phyloP scores from a whole-genome alignment of 2,888 invertebrate species.

The Tetrapedia diversipes region DNA sequence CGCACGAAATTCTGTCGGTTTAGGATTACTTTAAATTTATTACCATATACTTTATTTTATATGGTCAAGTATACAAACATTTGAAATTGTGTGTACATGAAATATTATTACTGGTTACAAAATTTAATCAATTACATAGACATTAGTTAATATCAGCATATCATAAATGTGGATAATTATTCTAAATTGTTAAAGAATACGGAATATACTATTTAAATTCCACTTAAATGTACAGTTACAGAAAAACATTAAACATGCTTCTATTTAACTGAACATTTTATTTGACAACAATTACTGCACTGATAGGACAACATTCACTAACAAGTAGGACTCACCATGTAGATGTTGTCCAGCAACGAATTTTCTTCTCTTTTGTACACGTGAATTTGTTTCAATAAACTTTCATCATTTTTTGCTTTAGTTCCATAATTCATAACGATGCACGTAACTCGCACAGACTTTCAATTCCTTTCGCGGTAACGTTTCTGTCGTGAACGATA shows the following conservation, averaged over 20 bases:
- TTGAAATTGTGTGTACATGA: not conserved
- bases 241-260: conserved; percentile 17
- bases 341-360: conserved; percentile 34
- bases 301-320: conserved; percentile 19
- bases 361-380: conserved; percentile 35
- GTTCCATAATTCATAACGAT: conserved; percentile 1
- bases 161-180: not conserved
- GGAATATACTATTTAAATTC: not conserved
- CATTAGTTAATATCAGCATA: not conserved
- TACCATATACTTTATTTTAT: no score
- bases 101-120: not conserved
- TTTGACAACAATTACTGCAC: conserved; percentile 9
- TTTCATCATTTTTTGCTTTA: conserved; percentile 26
- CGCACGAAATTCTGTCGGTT: conserved; percentile 35
- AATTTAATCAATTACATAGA: not conserved
- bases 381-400: conserved; percentile 30
- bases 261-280: not conserved
- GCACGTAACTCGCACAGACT: conserved; percentile 16
- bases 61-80: no score
- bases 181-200: not conserved
- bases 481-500: conserved; percentile 22
- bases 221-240: not conserved
- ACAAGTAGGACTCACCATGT: conserved; percentile 48
- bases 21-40: conserved; percentile 19
- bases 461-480: conserved; percentile 3